These are phyloP conservation scores for Bacillus rossius DNA, from an alignment of 1,140 invertebrate species.

Conservation along the genomic window DNA sequence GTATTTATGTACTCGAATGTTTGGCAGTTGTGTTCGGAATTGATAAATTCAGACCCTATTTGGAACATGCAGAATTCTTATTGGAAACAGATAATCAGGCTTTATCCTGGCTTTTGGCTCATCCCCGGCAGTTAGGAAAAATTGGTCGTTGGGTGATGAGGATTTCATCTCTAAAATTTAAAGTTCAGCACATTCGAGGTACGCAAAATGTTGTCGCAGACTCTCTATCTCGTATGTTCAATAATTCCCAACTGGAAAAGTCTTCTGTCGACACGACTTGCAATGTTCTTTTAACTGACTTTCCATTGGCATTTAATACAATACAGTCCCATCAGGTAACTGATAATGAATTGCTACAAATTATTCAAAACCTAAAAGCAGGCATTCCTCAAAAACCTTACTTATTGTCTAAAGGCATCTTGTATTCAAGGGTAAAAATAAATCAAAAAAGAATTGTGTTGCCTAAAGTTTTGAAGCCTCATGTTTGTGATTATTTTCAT, in stretches of 20 bases:
- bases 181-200: not conserved
- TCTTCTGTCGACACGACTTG: not conserved
- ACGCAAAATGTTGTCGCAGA: not conserved
- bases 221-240: not conserved
- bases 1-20: slow-evolving; percentile 40
- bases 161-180: not conserved
- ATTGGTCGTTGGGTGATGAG: not conserved
- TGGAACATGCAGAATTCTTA: slow-evolving; percentile 23
- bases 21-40: slow-evolving; percentile 41
- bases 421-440: not conserved
- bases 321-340: not conserved
- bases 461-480: not conserved
- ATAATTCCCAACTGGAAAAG: not conserved
- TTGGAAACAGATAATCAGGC: not conserved
- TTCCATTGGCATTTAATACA: not conserved
- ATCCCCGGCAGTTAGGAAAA: not conserved
- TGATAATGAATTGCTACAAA: not conserved
- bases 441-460: not conserved
- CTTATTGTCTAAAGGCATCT: not conserved
- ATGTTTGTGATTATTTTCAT: not conserved
- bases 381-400: not conserved
- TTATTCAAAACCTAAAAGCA: not conserved
- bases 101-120: not conserved
- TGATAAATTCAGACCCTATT: slow-evolving; percentile 40
- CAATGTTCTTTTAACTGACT: not conserved